These are phyloP conservation scores for Anseranas semipalmata DNA, from an alignment of 2,113 vertebrate species.

Conservation along the genomic window DNA sequence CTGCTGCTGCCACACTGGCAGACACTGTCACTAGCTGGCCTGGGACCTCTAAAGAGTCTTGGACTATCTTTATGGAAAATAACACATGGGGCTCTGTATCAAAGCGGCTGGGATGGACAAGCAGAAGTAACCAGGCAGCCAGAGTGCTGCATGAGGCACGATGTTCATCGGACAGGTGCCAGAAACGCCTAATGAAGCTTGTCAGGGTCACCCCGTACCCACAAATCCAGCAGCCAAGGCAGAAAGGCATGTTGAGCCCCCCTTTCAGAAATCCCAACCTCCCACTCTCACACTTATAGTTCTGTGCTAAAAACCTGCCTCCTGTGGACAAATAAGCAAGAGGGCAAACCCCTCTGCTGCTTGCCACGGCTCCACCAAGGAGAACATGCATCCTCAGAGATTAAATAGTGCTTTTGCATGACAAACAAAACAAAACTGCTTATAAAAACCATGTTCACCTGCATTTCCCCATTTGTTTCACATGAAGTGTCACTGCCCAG, in stretches of 20 bases:
- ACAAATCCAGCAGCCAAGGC: not conserved
- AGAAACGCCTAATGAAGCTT: not conserved
- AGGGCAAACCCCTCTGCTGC: not conserved
- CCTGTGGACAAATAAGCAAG: not conserved
- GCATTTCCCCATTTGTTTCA: not conserved
- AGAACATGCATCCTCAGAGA: not conserved
- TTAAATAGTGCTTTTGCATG: not conserved
- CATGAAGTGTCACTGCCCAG: not conserved
- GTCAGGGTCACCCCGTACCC: not conserved
- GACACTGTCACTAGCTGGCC: not conserved
- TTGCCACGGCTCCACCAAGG: not conserved
- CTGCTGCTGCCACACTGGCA: not conserved
- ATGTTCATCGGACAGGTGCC: not conserved
- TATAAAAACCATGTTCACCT: not conserved
- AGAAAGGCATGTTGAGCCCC: not conserved
- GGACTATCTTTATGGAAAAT: not conserved
- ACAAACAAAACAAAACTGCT: not conserved
- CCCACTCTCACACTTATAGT: not conserved
- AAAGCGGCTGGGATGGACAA: not conserved
- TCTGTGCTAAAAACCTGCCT: not conserved
- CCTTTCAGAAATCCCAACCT: not conserved
- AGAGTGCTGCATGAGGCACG: rapidly evolving
- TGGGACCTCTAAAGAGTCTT: not conserved
- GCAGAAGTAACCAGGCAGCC: not conserved
- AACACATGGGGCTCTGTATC: not conserved